Base-by-base conservation (phyloP, 2,888 invertebrate species). In the Troides helena region DNA sequence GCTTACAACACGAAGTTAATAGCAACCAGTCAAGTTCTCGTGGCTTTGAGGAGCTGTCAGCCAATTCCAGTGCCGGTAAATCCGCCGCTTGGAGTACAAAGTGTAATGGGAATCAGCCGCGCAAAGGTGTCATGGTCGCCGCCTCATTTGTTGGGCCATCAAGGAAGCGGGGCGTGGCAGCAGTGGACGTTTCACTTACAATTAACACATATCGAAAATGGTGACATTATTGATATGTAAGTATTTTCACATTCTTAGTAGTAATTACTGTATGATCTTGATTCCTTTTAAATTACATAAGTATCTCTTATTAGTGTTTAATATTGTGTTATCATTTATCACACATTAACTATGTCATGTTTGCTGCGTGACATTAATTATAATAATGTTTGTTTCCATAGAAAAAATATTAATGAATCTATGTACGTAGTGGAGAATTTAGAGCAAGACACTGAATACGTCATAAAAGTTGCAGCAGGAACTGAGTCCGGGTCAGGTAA, bases 91-190 rank as follows among this genome's bases (percentile, higher is more conserved):
- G 94, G 94, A 2, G 94, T 98, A 2, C 96, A 98, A 85, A 97
- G 96, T 25, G 94, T 98, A 70, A 95, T 98, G 85, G 96, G 96
- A 0, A 93, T 95, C 0, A 94, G 94, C 72, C 93, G 94, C 56
- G 97, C 97, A 0, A 96, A 96, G 80, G 95, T 97, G 0, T 94
- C 95, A 0, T 99, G 98, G 98, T 94, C 95, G 36, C 93, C 95
- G 1, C 98, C 98, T 0, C 95, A 96, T 85, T 87, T 96, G 39
- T 82, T 97, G 65, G 95, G 95, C 0, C 95, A 95, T 56, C 97
- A 97, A 85, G 95, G 96, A 78, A 94, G 90, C 72, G 94, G 94
- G 1, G 94, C 95, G 0, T 95, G 95, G 94, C 93, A 93, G 56
- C 95, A 95, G 75, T 98, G 97, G 97, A 94, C 94, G 0, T 98